phyloP scores from a whole-genome alignment of 2,113 vertebrate genomes.

The Ranitomeya imitator region DNA sequence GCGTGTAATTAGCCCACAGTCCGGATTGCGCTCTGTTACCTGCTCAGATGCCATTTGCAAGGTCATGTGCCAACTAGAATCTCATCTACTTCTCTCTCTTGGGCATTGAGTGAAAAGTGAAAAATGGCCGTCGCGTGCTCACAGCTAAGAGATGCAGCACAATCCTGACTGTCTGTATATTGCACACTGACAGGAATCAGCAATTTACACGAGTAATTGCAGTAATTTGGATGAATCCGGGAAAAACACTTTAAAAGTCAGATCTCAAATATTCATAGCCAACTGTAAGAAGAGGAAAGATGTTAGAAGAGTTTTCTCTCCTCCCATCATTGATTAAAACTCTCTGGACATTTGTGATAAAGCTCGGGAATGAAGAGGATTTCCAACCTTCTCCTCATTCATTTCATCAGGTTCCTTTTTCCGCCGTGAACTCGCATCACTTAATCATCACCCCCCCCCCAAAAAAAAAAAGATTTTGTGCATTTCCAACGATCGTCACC shows the following conservation, averaged over 20 bases:
- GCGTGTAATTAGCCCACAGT: too few relatives aligned
- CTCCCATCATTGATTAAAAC: conserved; percentile 8
- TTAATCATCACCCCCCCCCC: conserved; percentile 4
- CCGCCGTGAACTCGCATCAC: background rate
- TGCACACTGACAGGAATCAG: too few relatives aligned
- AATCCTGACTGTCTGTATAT: too few relatives aligned
- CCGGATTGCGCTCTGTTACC: too few relatives aligned
- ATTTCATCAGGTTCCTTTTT: conserved; percentile 1
- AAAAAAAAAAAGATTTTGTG: conserved; percentile 14
- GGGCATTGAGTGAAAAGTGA: too few relatives aligned
- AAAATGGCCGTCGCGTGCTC: too few relatives aligned
- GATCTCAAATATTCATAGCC: background rate
- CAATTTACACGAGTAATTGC: too few relatives aligned
- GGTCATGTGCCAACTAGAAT: too few relatives aligned
- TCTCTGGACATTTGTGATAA: conserved; percentile 21
- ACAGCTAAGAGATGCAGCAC: too few relatives aligned
- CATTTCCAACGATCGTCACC: conserved; percentile 6
- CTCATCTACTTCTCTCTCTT: too few relatives aligned
- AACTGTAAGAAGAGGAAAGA: background rate
- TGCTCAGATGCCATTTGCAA: too few relatives aligned
- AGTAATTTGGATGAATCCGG: too few relatives aligned
- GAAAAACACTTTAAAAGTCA: background rate
- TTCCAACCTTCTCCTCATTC: background rate
- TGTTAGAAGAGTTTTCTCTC: background rate
- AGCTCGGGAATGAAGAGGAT: conserved; percentile 4